phyloP scores from a whole-genome alignment of 2,113 vertebrate genomes.

The Mus musculus region DNA sequence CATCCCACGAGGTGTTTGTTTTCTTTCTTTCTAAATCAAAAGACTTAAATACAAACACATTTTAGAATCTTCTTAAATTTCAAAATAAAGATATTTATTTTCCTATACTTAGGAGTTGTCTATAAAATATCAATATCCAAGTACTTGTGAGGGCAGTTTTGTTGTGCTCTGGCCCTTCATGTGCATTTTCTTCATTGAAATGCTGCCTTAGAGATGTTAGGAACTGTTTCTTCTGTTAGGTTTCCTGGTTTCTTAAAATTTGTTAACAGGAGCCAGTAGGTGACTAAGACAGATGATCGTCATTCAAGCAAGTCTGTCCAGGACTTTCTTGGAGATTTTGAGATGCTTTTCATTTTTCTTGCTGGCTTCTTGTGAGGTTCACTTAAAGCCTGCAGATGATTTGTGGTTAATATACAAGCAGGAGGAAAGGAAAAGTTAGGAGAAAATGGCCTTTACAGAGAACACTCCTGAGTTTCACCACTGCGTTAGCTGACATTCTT shows the following conservation, averaged over 20 bases:
- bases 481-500: conserved; percentile 73
- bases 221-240: conserved; percentile 19
- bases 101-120: neutral
- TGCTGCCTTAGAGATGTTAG: conserved; percentile 24
- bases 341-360: conserved; percentile 75
- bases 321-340: conserved; percentile 59
- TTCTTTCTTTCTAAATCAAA: conserved; percentile 57
- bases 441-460: conserved; percentile 60
- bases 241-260: conserved; percentile 59
- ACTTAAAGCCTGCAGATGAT: conserved; percentile 70
- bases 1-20: neutral
- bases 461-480: conserved; percentile 69
- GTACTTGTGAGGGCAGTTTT: conserved; percentile 35
- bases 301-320: conserved; percentile 58
- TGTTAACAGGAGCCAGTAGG: neutral
- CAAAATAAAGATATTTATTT: conserved; percentile 55
- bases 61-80: conserved; percentile 23
- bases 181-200: conserved; percentile 51
- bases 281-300: conserved; percentile 41
- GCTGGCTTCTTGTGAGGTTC: conserved; percentile 69
- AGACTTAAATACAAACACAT: conserved; percentile 49
- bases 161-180: conserved; percentile 14
- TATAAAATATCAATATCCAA: conserved; percentile 15
- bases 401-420: conserved; percentile 78
- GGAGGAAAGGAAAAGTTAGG: conserved; percentile 31